Percentiles rank a stretch among this genome's conserved stretches.
phyloP scores from a whole-genome alignment of 92 coral and sea anemone species.

The Actinostola sp. region DNA sequence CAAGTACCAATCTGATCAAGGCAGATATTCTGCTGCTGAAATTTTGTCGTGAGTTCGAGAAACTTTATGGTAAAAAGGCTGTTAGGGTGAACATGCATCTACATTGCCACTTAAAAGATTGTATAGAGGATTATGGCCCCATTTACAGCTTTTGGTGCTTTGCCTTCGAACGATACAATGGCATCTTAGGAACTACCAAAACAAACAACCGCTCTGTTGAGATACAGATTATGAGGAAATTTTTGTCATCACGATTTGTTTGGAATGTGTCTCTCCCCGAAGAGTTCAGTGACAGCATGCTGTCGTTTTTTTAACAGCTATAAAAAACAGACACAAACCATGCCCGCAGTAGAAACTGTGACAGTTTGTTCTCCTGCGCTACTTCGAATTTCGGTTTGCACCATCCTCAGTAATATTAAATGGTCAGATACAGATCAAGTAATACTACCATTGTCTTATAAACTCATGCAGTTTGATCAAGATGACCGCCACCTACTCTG shows the following conservation, averaged over 20 bases:
- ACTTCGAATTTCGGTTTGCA: background rate
- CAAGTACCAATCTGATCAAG: slow-evolving; percentile 8
- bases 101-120: slow-evolving; percentile 49
- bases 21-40: slow-evolving; percentile 14
- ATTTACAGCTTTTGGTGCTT: slow-evolving; percentile 53
- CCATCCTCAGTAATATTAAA: background rate
- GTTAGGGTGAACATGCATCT: slow-evolving; percentile 39
- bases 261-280: slow-evolving; percentile 1
- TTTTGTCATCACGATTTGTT: slow-evolving; percentile 5
- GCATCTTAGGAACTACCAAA: slow-evolving; percentile 20
- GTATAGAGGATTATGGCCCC: slow-evolving; percentile 52
- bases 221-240: slow-evolving; percentile 33
- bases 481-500: slow-evolving; percentile 11
- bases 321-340: background rate
- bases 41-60: slow-evolving; percentile 15
- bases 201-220: slow-evolving; percentile 37
- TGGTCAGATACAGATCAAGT: slow-evolving; percentile 19
- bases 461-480: slow-evolving; percentile 23
- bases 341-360: background rate
- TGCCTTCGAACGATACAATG: slow-evolving; percentile 46
- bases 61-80: slow-evolving; percentile 22
- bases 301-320: slow-evolving; percentile 5
- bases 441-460: slow-evolving; percentile 4
- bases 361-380: background rate
- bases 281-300: slow-evolving; percentile 6